phyloP scores from a whole-genome alignment of 2,113 vertebrate species.

The Zosterops lateralis region DNA sequence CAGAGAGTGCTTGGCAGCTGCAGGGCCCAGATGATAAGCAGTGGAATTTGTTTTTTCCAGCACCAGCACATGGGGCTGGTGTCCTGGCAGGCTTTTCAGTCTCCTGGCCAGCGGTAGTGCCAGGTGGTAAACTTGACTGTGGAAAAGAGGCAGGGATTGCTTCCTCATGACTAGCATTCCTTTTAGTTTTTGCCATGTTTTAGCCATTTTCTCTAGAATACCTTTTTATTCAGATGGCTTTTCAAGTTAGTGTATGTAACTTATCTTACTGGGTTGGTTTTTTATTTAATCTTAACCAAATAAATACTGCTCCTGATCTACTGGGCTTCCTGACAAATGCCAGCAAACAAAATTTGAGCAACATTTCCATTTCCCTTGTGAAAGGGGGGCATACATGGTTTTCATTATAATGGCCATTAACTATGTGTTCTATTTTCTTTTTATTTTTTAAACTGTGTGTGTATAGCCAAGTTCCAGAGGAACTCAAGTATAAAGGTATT shows the following conservation, averaged over 20 bases:
- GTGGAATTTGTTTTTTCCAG: slow-evolving; percentile 55
- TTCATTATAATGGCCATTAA: not conserved
- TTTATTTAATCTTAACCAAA: not conserved
- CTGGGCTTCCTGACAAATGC: not conserved
- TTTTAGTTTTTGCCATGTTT: not conserved
- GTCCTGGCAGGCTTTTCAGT: slow-evolving; percentile 3
- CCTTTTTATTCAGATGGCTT: not conserved
- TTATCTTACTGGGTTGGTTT: not conserved
- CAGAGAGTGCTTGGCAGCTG: not conserved
- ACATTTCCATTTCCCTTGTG: not conserved
- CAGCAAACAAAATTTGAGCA: not conserved
- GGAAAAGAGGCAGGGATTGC: not conserved
- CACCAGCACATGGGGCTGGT: not conserved
- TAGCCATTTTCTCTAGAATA: not conserved
- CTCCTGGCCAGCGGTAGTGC: not conserved
- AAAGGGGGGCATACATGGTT: not conserved
- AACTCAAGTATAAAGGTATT: not conserved
- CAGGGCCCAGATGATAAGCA: not conserved
- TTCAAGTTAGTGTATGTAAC: not conserved
- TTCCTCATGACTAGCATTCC: not conserved
- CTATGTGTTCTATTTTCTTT: not conserved
- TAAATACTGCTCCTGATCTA: not conserved
- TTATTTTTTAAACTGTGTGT: not conserved
- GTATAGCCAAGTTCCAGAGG: not conserved
- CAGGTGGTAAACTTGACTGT: not conserved